A percentile compares a stretch with the other conserved stretches of the same genome.
Conservation (phyloP, 2,797 vertebrate genomes). For the Notamacropus eugenii region DNA sequence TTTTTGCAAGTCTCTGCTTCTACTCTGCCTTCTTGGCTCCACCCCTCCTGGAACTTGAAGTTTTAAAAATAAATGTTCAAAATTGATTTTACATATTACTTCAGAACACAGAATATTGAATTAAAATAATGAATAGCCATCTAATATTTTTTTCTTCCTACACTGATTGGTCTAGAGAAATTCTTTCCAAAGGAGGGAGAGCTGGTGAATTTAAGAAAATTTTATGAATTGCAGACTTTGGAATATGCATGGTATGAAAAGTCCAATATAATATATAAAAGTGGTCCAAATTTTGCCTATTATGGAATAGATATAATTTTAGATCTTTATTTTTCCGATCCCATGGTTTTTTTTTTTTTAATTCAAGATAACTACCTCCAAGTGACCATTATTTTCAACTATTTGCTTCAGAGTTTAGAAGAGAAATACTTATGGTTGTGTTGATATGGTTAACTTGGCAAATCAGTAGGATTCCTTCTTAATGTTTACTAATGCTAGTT, state of each 20-base stretch:
- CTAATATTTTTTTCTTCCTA: background rate
- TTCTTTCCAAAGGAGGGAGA: slow-evolving; percentile 88
- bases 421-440: slow-evolving; percentile 15
- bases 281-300: slow-evolving; percentile 78
- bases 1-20: too few relatives aligned
- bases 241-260: slow-evolving; percentile 76
- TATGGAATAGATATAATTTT: slow-evolving; percentile 83
- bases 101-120: too few relatives aligned
- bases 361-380: slow-evolving; percentile 65
- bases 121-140: background rate
- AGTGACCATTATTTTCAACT: slow-evolving; percentile 64
- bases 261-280: slow-evolving; percentile 79
- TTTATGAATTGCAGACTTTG: slow-evolving; percentile 85
- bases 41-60: too few relatives aligned
- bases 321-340: slow-evolving; percentile 63
- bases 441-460: slow-evolving; percentile 23
- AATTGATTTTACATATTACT: too few relatives aligned
- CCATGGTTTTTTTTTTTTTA: slow-evolving; percentile 45
- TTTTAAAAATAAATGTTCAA: too few relatives aligned
- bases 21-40: too few relatives aligned
- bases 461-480: slow-evolving; percentile 42
- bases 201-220: slow-evolving; percentile 89
- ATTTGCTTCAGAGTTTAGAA: slow-evolving; percentile 61
- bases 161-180: slow-evolving; percentile 86
- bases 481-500: slow-evolving; percentile 22